Evolutionary conservation across 2,888 invertebrate genomes (phyloP).

Genomic region (Entomobrya proxima): DNA sequence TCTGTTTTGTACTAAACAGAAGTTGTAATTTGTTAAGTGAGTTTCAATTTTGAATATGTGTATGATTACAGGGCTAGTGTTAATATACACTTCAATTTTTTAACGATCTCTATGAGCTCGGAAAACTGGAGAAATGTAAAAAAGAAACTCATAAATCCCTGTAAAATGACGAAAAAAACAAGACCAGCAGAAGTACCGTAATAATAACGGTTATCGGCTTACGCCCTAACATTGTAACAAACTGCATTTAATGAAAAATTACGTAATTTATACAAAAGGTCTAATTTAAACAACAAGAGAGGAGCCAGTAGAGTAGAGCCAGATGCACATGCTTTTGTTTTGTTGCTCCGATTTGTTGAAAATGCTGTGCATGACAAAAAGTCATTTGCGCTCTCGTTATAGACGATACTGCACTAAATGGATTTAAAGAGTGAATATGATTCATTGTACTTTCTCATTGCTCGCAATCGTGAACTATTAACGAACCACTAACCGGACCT

Average conservation of each 20-base stretch:
- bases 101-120: not conserved
- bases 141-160: conserved; percentile 39
- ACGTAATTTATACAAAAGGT: not conserved
- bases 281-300: too few relatives aligned
- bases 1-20: conserved; percentile 31
- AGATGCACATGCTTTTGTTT: not conserved
- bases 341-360: not conserved
- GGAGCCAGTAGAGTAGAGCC: not conserved
- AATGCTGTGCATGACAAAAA: conserved; percentile 59
- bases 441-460: conserved; percentile 2
- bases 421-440: conserved; percentile 5
- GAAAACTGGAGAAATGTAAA: not conserved
- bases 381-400: conserved; percentile 32
- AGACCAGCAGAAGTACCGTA: not conserved
- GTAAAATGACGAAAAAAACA: conserved; percentile 21
- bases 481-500: too few relatives aligned
- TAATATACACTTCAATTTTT: conserved; percentile 27
- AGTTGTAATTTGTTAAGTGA: conserved; percentile 57
- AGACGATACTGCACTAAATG: not conserved
- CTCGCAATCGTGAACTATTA: not conserved
- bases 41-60: conserved; percentile 37
- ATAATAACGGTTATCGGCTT: not conserved
- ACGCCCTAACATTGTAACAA: not conserved
- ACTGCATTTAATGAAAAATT: not conserved
- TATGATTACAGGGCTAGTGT: conserved; percentile 55